These are phyloP conservation scores for Drosophila eugracilis DNA, from an alignment of 1,140 invertebrate species.

Conservation along the genomic window DNA sequence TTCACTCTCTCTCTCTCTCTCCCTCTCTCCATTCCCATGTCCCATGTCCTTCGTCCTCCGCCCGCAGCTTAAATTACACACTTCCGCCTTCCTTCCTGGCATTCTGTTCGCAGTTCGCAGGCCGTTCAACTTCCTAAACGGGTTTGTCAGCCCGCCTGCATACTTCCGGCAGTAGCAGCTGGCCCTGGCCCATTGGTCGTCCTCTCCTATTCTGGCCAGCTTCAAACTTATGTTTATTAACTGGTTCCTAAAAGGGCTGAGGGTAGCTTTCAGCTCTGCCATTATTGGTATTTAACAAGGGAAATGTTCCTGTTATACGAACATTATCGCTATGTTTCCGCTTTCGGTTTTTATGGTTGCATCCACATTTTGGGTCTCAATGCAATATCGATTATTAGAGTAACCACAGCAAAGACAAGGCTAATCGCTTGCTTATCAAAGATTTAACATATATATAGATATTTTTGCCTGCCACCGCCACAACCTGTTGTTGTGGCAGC, in stretches of 20 bases:
- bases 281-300: conserved; percentile 20
- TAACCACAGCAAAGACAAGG: too few relatives aligned
- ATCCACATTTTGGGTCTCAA: neutral
- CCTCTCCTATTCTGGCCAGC: neutral
- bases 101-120: conserved; percentile 12
- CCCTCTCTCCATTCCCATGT: conserved; percentile 1
- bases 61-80: conserved; percentile 74
- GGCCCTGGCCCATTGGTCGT: neutral
- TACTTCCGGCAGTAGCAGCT: conserved; percentile 26
- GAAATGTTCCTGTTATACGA: conserved; percentile 1
- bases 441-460: too few relatives aligned
- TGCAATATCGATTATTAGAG: too few relatives aligned
- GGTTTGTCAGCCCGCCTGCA: conserved; percentile 49
- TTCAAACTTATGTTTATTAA: conserved; percentile 30
- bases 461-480: neutral
- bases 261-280: neutral
- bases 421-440: too few relatives aligned
- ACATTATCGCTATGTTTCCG: conserved; percentile 3
- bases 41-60: conserved; percentile 5
- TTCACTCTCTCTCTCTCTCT: conserved; percentile 5
- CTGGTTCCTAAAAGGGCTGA: neutral
- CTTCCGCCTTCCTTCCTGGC: conserved; percentile 73
- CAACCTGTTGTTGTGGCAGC: conserved; percentile 34
- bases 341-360: too few relatives aligned
- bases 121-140: conserved; percentile 46